A percentile compares a stretch with the other conserved stretches of the same genome.
Evolutionary conservation across 2,797 vertebrate genomes (phyloP).

Genomic region (Microctenopoma stevenorrisi): DNA sequence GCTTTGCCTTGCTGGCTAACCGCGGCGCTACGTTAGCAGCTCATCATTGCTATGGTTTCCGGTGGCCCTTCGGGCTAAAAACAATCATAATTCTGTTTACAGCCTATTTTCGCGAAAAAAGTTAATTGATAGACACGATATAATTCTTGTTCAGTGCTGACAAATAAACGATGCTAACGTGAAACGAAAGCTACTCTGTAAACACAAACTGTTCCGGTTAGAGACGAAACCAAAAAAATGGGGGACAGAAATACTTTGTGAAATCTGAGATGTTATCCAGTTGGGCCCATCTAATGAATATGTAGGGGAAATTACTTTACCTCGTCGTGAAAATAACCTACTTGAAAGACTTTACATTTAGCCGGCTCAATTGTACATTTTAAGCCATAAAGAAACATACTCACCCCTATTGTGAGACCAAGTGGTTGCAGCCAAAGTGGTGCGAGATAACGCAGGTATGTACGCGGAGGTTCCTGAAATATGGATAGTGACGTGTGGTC

Average conservation of each 20-base stretch:
- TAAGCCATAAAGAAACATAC: neutral
- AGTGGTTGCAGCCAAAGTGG: slow-evolving; percentile 74
- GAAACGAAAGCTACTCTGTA: slow-evolving; percentile 61
- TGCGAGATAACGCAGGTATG: slow-evolving; percentile 56
- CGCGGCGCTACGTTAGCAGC: slow-evolving; percentile 65
- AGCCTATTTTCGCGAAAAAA: neutral
- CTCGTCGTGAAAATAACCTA: accelerated
- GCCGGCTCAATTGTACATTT: accelerated
- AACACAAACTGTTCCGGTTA: slow-evolving; percentile 80
- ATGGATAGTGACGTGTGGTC: neutral
- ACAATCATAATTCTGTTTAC: slow-evolving; percentile 16
- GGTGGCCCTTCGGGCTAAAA: slow-evolving; percentile 22
- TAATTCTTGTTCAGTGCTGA: neutral
- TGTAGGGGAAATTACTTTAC: accelerated
- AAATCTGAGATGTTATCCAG: neutral
- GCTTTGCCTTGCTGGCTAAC: slow-evolving; percentile 57
- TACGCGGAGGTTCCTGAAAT: neutral
- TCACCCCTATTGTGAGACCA: slow-evolving; percentile 4
- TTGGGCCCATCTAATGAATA: accelerated
- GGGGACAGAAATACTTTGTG: accelerated
- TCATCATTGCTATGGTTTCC: slow-evolving; percentile 58
- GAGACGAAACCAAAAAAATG: slow-evolving; percentile 51
- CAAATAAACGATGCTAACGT: slow-evolving; percentile 46
- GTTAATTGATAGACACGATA: neutral
- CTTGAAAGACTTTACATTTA: neutral